phyloP scores from a whole-genome alignment of 2,888 invertebrate species.

The Druceiella hillmani region DNA sequence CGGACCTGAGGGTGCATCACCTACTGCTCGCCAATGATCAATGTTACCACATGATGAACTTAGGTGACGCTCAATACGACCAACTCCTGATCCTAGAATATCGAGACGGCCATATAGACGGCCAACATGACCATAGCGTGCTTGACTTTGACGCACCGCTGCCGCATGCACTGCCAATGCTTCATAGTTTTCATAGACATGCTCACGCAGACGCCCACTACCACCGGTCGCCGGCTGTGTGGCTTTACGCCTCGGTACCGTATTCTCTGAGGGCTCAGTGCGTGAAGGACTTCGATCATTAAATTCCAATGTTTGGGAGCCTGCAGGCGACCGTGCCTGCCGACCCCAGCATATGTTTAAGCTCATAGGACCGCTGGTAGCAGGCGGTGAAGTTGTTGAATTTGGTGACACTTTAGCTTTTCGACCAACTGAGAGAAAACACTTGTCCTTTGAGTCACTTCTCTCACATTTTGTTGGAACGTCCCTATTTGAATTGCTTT shows the following conservation, averaged over 20 bases:
- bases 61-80: constrained; percentile 54
- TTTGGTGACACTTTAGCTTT: no score
- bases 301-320: constrained; percentile 38
- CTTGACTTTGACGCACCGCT: constrained; percentile 20
- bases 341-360: constrained; percentile 21
- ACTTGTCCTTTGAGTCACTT: no score
- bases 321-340: constrained; percentile 27
- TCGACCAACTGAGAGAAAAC: no score
- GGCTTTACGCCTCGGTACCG: constrained; percentile 13
- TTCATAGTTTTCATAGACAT: constrained; percentile 28
- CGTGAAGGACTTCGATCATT: constrained; percentile 29
- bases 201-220: constrained; percentile 19
- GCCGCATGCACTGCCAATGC: constrained; percentile 20
- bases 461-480: no score
- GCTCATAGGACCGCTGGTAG: constrained; percentile 17
- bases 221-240: constrained; percentile 26
- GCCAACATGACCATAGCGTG: constrained; percentile 34
- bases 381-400: no score
- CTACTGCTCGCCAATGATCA: constrained; percentile 35
- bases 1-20: constrained; percentile 26
- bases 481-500: no score
- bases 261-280: constrained; percentile 11
- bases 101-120: constrained; percentile 50
- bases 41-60: constrained; percentile 63
- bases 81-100: constrained; percentile 48